Conservation (phyloP, 2,797 vertebrate species). For the Phoebastria nigripes region DNA sequence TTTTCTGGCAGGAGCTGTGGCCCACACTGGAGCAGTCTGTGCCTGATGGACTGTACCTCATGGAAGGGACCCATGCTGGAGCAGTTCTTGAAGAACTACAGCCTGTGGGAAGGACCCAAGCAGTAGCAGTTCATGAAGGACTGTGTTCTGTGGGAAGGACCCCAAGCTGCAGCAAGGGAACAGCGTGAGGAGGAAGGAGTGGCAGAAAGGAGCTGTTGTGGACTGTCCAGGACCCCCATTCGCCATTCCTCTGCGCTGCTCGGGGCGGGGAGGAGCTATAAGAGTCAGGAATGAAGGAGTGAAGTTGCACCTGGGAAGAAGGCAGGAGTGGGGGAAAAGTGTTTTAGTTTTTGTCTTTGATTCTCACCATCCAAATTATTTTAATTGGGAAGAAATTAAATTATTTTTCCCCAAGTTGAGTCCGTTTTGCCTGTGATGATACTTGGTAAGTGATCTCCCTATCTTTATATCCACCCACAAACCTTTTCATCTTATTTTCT, state of each 20-base stretch:
- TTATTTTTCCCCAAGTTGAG: not conserved
- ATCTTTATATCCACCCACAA: not conserved
- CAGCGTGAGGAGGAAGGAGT: not conserved
- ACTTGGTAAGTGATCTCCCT: not conserved
- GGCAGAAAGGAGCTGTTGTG: not conserved
- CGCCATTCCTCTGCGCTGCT: not conserved
- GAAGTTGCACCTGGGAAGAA: not conserved
- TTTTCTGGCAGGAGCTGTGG: not conserved
- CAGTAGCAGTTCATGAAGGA: not conserved
- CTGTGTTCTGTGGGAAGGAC: not conserved
- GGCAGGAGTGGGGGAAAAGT: not conserved
- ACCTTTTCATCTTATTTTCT: not conserved
- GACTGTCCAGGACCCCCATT: not conserved
- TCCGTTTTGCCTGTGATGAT: not conserved
- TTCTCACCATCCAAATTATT: not conserved
- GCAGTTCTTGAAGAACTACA: not conserved
- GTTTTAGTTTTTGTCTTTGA: not conserved
- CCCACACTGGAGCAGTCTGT: not conserved
- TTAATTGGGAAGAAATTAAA: not conserved
- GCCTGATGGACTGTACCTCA: not conserved
- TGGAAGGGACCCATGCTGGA: not conserved
- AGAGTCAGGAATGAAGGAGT: not conserved
- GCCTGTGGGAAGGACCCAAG: not conserved
- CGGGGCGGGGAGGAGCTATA: rapidly evolving
- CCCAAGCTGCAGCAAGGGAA: not conserved